Percentiles rank a stretch among this genome's conserved stretches.
phyloP scores from a whole-genome alignment of 2,888 invertebrate species.

The Cosmia pyralina region DNA sequence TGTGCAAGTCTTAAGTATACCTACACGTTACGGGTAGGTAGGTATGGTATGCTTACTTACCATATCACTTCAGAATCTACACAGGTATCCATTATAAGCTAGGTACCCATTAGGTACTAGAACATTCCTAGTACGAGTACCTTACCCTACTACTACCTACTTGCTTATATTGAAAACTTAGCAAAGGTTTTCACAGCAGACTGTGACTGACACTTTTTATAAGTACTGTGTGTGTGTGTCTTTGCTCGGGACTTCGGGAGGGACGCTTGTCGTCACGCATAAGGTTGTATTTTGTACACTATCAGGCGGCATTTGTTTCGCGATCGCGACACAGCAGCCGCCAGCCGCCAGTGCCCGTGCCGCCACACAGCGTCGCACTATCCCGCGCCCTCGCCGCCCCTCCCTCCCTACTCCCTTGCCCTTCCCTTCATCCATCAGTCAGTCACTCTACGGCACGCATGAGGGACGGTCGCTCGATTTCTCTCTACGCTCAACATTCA shows the following conservation, averaged over 20 bases:
- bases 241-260: slow-evolving; percentile 8
- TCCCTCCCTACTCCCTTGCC: slow-evolving; percentile 66
- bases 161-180: background rate
- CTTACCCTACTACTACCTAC: background rate
- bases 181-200: background rate
- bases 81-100: background rate
- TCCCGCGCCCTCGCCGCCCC: slow-evolving; percentile 71
- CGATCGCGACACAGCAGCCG: slow-evolving; percentile 63
- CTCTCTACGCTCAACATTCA: slow-evolving; percentile 76
- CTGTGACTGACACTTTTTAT: background rate
- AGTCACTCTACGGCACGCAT: slow-evolving; percentile 84
- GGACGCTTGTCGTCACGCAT: slow-evolving; percentile 35
- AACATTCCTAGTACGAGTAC: background rate
- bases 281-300: slow-evolving; percentile 43
- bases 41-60: no score
- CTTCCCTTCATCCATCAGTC: slow-evolving; percentile 83
- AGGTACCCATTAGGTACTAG: background rate
- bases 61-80: background rate
- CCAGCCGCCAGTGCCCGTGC: slow-evolving; percentile 38
- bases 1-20: background rate
- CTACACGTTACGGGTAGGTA: background rate
- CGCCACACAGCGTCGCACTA: slow-evolving; percentile 61
- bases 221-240: no score
- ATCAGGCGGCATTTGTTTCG: slow-evolving; percentile 61
- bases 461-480: slow-evolving; percentile 78